These are phyloP conservation scores for Chionodraco myersi DNA, from an alignment of 2,113 vertebrate genomes.

Conservation along the genomic window DNA sequence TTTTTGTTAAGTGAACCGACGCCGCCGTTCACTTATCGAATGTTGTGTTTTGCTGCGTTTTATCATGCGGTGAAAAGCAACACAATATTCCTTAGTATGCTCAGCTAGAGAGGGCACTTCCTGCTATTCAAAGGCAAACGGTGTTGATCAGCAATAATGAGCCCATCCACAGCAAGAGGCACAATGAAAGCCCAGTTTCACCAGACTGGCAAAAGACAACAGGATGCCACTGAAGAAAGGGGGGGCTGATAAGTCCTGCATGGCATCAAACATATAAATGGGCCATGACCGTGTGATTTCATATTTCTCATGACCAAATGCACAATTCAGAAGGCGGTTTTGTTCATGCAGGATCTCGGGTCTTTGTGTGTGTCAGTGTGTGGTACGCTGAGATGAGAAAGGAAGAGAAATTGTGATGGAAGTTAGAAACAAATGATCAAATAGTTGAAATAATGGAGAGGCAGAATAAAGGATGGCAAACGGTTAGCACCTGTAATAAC, in stretches of 20 bases:
- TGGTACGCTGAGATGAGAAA: neutral
- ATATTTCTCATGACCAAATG: conserved; percentile 39
- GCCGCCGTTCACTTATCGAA: conserved; percentile 21
- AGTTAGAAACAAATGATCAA: neutral
- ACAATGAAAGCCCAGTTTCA: conserved; percentile 60
- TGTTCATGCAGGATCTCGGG: conserved; percentile 4
- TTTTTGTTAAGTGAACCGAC: conserved; percentile 4
- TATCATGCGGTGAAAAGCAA: conserved; percentile 17
- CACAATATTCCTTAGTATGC: conserved; percentile 47
- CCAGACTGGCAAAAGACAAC: conserved; percentile 62
- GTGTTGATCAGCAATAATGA: conserved; percentile 57
- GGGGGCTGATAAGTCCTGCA: conserved; percentile 33
- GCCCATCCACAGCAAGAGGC: conserved; percentile 64
- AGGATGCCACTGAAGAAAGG: conserved; percentile 43
- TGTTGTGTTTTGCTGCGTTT: conserved; percentile 36
- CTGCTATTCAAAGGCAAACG: conserved; percentile 56
- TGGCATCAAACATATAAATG: conserved; percentile 57
- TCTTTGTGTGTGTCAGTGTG: conserved; percentile 6
- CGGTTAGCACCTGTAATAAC: conserved; percentile 48
- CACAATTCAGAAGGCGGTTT: conserved; percentile 9
- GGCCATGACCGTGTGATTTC: conserved; percentile 30
- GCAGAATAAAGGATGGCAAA: neutral
- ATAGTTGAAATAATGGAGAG: neutral
- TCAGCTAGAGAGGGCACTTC: conserved; percentile 60
- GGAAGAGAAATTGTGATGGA: neutral